Conservation (phyloP, 2,113 vertebrate genomes). For the Embiotoca jacksoni region DNA sequence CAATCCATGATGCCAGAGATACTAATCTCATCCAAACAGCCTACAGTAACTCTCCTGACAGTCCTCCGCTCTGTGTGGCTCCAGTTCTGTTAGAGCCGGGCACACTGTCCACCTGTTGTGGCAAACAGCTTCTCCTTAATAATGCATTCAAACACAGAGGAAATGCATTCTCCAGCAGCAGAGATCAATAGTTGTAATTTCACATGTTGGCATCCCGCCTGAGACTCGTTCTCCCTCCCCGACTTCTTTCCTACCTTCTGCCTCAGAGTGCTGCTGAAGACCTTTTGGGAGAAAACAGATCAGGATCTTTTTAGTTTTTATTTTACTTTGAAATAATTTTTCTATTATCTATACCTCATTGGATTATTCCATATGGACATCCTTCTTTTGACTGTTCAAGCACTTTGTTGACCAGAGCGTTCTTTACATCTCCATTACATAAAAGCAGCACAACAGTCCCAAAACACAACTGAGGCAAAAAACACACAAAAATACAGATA, state of each 20-base stretch:
- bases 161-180: constrained; percentile 60
- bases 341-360: too few species aligned
- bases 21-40: constrained; percentile 46
- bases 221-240: constrained; percentile 6
- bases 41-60: constrained; percentile 30
- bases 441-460: too few species aligned
- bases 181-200: constrained; percentile 77
- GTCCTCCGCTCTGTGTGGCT: background rate
- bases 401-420: too few species aligned
- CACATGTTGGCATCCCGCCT: constrained; percentile 56
- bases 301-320: background rate
- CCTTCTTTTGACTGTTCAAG: too few species aligned
- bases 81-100: background rate
- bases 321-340: background rate
- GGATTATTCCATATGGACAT: too few species aligned
- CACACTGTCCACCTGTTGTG: constrained; percentile 69
- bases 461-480: too few species aligned
- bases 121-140: constrained; percentile 61
- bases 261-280: background rate
- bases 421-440: too few species aligned
- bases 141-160: constrained; percentile 68
- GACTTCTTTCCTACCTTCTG: constrained; percentile 35
- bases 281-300: background rate
- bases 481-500: too few species aligned
- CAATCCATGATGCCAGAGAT: constrained; percentile 37